Evolutionary conservation across 2,888 invertebrate genomes (phyloP).

Genomic region (Lepas anatifera): DNA sequence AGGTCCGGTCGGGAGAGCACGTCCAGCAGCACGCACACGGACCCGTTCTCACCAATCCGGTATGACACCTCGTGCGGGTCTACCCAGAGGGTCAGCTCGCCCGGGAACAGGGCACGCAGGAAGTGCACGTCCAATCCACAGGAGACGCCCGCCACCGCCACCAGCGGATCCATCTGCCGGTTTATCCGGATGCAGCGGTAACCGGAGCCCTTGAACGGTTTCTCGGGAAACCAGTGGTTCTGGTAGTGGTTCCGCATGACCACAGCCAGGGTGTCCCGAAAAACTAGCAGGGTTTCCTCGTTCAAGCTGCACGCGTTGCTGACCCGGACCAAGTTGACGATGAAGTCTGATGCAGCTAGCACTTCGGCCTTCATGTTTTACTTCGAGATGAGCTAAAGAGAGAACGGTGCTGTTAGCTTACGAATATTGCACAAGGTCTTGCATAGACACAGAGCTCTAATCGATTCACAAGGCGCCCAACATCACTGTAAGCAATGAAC

Average conservation of each 20-base stretch:
- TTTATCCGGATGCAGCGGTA: constrained; percentile 59
- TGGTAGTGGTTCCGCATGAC: constrained; percentile 41
- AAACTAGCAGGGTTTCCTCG: constrained; percentile 36
- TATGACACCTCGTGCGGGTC: constrained; percentile 59
- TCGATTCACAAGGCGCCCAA: no score
- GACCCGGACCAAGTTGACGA: constrained; percentile 38
- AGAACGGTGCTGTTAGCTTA: no score
- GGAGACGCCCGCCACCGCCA: constrained; percentile 49
- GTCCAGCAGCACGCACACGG: constrained; percentile 46
- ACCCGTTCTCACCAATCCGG: constrained; percentile 51
- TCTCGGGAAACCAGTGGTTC: constrained; percentile 62
- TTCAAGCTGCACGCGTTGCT: constrained; percentile 28
- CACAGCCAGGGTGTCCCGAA: constrained; percentile 37
- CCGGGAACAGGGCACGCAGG: constrained; percentile 46
- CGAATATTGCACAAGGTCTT: no score
- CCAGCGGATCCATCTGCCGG: constrained; percentile 54
- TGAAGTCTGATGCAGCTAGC: constrained; percentile 40
- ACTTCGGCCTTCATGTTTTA: constrained; percentile 41
- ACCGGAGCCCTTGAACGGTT: constrained; percentile 55
- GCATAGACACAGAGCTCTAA: no score
- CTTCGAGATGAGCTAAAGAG: no score
- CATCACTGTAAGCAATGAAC: no score
- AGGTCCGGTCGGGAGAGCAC: constrained; percentile 17
- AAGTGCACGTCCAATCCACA: constrained; percentile 48
- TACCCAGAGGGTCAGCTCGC: constrained; percentile 62